Evolutionary conservation across 2,888 invertebrate genomes (phyloP).

Genomic region (Phoronis australis): DNA sequence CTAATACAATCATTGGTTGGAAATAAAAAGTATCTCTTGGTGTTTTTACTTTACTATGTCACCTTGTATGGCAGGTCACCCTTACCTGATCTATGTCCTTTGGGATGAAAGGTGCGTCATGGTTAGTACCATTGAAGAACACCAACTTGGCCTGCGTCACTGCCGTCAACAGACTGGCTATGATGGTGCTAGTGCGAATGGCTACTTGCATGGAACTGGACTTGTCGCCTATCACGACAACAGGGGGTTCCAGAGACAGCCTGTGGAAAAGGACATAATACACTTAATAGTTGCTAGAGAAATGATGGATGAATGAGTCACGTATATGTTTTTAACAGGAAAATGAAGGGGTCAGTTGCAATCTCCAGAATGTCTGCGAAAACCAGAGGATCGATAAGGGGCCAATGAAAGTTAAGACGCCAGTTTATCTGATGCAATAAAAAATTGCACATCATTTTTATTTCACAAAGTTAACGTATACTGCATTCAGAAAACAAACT

Average conservation of each 20-base stretch:
- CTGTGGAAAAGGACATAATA: constrained; percentile 13
- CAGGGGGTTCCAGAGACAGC: constrained; percentile 42
- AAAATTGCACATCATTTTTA: too few relatives aligned
- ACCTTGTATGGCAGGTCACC: too few relatives aligned
- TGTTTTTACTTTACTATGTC: too few relatives aligned
- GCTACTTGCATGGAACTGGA: constrained; percentile 51
- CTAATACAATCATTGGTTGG: too few relatives aligned
- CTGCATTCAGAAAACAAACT: too few relatives aligned
- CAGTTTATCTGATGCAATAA: too few relatives aligned
- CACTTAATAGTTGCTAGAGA: background rate
- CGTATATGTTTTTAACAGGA: background rate
- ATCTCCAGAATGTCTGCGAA: too few relatives aligned
- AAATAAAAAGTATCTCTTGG: too few relatives aligned
- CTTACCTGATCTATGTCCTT: constrained; percentile 40
- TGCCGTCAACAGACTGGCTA: constrained; percentile 47
- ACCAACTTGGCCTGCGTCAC: constrained; percentile 46
- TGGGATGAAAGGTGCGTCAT: constrained; percentile 37
- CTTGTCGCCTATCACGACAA: constrained; percentile 51
- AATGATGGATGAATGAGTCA: background rate
- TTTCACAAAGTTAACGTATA: too few relatives aligned
- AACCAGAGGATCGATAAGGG: too few relatives aligned
- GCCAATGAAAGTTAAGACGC: too few relatives aligned
- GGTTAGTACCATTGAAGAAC: constrained; percentile 43
- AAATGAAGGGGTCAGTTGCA: too few relatives aligned
- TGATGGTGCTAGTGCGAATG: constrained; percentile 49